Percentiles rank a stretch among this genome's conserved stretches.
Evolutionary conservation across 2,113 vertebrate genomes (phyloP).

Genomic region (Hipposideros armiger): DNA sequence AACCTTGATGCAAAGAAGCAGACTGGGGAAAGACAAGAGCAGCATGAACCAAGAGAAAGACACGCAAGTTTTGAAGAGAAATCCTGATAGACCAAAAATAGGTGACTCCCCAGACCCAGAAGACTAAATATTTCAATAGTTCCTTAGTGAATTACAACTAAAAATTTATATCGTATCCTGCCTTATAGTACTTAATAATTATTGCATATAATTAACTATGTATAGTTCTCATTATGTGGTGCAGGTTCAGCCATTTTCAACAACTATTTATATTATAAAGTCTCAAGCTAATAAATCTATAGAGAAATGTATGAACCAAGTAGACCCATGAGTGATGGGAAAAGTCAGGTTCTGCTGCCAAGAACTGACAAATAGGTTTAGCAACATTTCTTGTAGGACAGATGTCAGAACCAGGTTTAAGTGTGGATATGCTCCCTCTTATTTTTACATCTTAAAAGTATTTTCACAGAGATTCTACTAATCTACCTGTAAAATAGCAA

Average conservation of each 20-base stretch:
- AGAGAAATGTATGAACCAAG: not conserved
- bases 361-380: not conserved
- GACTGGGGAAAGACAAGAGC: not conserved
- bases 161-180: not conserved
- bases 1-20: conserved; percentile 60
- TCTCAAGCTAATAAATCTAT: not conserved
- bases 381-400: not conserved
- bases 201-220: not conserved
- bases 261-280: not conserved
- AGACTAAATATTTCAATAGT: not conserved
- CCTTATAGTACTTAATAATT: not conserved
- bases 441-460: not conserved
- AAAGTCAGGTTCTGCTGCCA: not conserved
- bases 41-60: conserved; percentile 56
- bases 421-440: not conserved
- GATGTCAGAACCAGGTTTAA: not conserved
- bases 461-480: conserved; percentile 36
- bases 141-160: not conserved
- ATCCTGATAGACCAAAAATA: not conserved
- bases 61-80: conserved; percentile 43
- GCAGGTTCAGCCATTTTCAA: not conserved
- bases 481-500: not conserved
- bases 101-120: not conserved
- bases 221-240: not conserved
- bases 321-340: not conserved